These are phyloP conservation scores for Pristionchus maxplancki DNA, from an alignment of 2,888 invertebrate species.

Conservation along the genomic window DNA sequence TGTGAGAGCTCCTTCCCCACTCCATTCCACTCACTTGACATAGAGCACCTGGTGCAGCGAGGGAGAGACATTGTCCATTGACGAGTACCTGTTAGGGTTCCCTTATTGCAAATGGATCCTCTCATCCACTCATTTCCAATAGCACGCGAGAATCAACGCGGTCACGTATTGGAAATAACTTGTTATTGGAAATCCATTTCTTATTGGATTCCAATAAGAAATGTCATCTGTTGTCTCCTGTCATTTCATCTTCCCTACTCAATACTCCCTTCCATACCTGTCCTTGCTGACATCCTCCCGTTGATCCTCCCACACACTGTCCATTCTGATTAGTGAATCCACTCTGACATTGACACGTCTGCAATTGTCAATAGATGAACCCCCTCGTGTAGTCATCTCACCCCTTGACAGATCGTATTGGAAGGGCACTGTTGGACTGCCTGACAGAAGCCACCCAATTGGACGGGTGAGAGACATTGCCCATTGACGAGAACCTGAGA, in stretches of 20 bases:
- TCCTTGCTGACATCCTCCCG: conserved; percentile 15
- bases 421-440: conserved; percentile 4
- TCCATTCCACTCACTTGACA: conserved; percentile 18
- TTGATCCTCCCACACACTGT: conserved; percentile 21
- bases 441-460: conserved; percentile 22
- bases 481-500: conserved; percentile 17
- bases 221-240: too few species aligned
- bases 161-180: too few species aligned
- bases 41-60: conserved; percentile 33
- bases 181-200: too few species aligned
- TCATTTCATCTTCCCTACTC: neutral
- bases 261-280: neutral
- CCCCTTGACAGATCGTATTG: conserved; percentile 24
- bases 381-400: neutral
- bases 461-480: neutral
- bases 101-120: neutral
- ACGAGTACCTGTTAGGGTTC: neutral
- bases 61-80: conserved; percentile 35
- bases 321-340: conserved; percentile 20
- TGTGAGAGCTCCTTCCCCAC: neutral
- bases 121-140: neutral
- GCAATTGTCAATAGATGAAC: neutral
- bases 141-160: too few species aligned
- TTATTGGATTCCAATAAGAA: too few species aligned
- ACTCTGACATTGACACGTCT: conserved; percentile 11